Base-by-base conservation (phyloP, 2,797 vertebrate species). In the Sebastes itinus region DNA sequence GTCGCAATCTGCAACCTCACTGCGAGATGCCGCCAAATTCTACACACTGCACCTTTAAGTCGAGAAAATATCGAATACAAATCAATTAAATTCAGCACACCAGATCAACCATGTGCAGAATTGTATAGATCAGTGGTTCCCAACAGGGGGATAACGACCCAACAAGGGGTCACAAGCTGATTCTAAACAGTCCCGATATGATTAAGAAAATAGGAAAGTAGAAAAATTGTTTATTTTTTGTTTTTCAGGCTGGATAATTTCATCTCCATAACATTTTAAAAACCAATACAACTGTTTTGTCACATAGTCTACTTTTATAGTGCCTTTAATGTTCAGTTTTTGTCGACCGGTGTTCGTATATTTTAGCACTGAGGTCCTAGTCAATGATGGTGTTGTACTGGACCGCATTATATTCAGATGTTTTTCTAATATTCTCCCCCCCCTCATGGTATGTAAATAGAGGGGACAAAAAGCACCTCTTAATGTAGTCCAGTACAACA, bases 181-280 rank as follows among this genome's bases (percentile, higher is more conserved):
- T 23, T 46, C 2, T 42, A 32, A 42, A 58, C 1, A n/a, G 49
- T 64, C 23, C 25, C 14, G 1, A 27, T 28, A 30, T 59, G 7
- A 59, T 59, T 42, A 25, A 42, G 12, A 46, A 9, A 27, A 42
- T 30, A 61, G 18, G 18, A n/a, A 30, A 27, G 56, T 14, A 28
- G 4, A 59, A 9, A 58, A 16, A 27, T 30, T 7, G 4, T 14
- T 7, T 16, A 27, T 27, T 4, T 16, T 58, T 27, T 0, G 35
- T n/a, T n/a, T n/a, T 52, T 52, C 0, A 8, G 16, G 42, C 42
- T 20, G 18, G 46, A 49, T 49, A 49, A 49, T 54, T 54, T 54
- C 0, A 54, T 54, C 52, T 0, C 18, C 46, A 49, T 49, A 49
- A 49, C 8, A 49, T 49, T 49, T 20, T 0, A n/a, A 20, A 49